phyloP scores from a whole-genome alignment of 2,113 vertebrate species.

The Formicarius rufipectus region DNA sequence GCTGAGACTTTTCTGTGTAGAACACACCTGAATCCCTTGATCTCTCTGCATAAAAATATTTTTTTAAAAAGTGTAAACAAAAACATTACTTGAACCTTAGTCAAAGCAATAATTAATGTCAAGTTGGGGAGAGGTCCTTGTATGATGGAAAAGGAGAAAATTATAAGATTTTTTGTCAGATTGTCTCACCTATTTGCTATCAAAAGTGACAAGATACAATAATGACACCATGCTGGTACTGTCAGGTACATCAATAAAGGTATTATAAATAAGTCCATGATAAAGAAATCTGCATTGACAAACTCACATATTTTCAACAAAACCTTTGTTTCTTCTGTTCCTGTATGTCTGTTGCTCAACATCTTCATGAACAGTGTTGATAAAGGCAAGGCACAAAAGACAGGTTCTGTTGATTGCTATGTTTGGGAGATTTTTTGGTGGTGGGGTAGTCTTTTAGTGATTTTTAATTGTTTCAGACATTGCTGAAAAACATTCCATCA shows the following conservation, averaged over 20 bases:
- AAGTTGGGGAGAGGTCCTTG: neutral
- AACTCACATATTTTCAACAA: neutral
- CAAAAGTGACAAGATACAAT: neutral
- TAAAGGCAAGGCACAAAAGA: neutral
- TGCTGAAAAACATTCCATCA: neutral
- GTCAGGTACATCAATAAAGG: neutral
- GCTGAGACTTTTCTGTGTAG: neutral
- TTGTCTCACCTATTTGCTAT: neutral
- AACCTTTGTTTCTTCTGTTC: neutral
- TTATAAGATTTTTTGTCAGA: neutral
- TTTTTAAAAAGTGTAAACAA: neutral
- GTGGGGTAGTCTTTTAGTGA: fast-evolving
- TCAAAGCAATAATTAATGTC: neutral
- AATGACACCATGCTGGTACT: neutral
- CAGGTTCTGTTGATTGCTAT: neutral
- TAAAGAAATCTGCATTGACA: neutral
- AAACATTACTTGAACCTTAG: neutral
- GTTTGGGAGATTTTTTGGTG: neutral
- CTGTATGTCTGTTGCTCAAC: neutral
- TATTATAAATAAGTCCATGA: neutral
- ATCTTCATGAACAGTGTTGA: neutral
- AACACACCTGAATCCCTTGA: neutral
- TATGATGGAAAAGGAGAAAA: neutral
- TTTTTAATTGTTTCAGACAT: neutral
- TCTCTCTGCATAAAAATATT: neutral